Percentiles rank a stretch among this genome's conserved stretches.
Conservation (phyloP, 2,113 vertebrate genomes). For the Formicarius rufipectus region DNA sequence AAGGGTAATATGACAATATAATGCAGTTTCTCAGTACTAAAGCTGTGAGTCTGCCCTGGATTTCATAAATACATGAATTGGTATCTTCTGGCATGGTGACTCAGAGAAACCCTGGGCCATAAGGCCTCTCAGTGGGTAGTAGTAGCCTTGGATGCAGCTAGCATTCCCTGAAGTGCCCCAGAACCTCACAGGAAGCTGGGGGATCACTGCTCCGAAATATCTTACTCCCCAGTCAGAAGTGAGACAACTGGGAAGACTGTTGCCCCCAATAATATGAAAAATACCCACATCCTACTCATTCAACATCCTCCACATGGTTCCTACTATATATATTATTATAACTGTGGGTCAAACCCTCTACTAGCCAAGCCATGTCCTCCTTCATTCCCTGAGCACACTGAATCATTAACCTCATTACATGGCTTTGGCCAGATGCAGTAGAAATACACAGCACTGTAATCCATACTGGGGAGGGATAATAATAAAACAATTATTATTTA, state of each 20-base stretch:
- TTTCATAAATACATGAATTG: not conserved
- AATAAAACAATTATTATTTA: not conserved
- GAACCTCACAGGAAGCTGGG: not conserved
- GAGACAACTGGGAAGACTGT: not conserved
- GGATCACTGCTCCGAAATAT: not conserved
- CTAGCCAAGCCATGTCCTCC: not conserved
- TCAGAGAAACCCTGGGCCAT: not conserved
- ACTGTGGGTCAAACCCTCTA: not conserved
- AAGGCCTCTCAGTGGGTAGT: not conserved
- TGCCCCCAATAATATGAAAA: not conserved
- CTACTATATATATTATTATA: accelerated
- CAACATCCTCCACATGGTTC: not conserved
- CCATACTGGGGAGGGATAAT: not conserved
- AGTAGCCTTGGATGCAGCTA: not conserved
- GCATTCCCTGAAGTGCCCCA: not conserved
- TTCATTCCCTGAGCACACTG: accelerated
- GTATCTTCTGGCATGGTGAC: not conserved
- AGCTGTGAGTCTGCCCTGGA: not conserved
- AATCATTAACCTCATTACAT: not conserved
- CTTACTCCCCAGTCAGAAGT: not conserved
- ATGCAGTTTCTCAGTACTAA: not conserved
- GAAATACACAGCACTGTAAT: not conserved
- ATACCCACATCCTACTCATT: not conserved
- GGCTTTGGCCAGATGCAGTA: not conserved
- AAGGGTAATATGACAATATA: not conserved